Evolutionary conservation across 2,113 vertebrate species (phyloP).

Genomic region (Scomber scombrus): DNA sequence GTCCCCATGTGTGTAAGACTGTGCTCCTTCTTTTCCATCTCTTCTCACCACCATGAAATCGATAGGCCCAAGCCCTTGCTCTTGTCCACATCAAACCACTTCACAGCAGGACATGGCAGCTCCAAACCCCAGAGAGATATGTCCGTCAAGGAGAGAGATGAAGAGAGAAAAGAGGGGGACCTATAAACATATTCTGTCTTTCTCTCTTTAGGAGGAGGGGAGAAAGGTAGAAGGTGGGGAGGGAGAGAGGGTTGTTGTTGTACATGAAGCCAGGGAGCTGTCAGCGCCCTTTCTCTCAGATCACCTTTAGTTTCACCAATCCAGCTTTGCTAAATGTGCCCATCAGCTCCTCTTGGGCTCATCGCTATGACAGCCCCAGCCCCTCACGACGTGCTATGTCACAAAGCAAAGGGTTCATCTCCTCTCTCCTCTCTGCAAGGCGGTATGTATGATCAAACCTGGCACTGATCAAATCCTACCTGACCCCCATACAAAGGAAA

Average conservation of each 20-base stretch:
- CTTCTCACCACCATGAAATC: conserved; percentile 55
- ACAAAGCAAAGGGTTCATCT: conserved; percentile 81
- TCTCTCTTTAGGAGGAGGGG: conserved; percentile 15
- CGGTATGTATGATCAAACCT: conserved; percentile 84
- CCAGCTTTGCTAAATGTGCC: conserved; percentile 71
- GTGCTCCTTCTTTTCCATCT: conserved; percentile 16
- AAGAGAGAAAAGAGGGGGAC: conserved; percentile 34
- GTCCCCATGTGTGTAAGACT: not conserved
- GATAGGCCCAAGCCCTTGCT: conserved; percentile 54
- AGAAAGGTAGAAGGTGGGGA: conserved; percentile 46
- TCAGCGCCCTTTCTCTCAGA: conserved; percentile 73
- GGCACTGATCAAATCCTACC: conserved; percentile 84
- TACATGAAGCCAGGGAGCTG: conserved; percentile 68
- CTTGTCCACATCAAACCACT: conserved; percentile 65
- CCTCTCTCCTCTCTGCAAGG: conserved; percentile 62
- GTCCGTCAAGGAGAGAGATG: conserved; percentile 51
- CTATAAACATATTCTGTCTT: conserved; percentile 54
- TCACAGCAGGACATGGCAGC: conserved; percentile 61
- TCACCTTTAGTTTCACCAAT: conserved; percentile 69
- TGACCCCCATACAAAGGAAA: conserved; percentile 75
- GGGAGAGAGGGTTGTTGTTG: conserved; percentile 44
- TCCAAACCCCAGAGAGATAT: conserved; percentile 58
- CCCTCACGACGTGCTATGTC: conserved; percentile 68
- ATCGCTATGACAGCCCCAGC: conserved; percentile 76
- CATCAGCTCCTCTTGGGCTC: conserved; percentile 71